Percentiles rank a stretch among this genome's conserved stretches.
These are phyloP conservation scores for Lithophane socia DNA, from an alignment of 2,888 invertebrate species.

Conservation along the genomic window DNA sequence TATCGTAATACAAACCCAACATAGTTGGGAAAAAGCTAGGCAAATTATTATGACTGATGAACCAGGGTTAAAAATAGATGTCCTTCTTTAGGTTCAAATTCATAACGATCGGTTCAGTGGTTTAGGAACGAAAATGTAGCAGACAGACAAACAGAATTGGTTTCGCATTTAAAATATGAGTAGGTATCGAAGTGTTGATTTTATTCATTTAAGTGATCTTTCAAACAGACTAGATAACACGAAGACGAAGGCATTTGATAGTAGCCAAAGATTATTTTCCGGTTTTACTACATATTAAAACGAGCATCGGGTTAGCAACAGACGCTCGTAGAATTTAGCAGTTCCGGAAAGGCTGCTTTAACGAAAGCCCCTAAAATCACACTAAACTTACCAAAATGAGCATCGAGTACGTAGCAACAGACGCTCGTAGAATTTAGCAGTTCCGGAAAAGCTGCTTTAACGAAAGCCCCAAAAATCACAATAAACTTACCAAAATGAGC, in stretches of 20 bases:
- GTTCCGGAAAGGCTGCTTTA: neutral
- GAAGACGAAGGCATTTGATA: neutral
- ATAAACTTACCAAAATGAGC: neutral
- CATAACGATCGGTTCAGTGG: too few species aligned
- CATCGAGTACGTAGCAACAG: too few species aligned
- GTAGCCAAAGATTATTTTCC: neutral
- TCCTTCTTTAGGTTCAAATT: neutral
- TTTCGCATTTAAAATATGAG: neutral
- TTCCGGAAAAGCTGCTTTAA: too few species aligned
- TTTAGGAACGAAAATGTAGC: neutral
- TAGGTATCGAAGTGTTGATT: neutral
- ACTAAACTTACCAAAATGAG: constrained; percentile 79
- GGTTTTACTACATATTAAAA: constrained; percentile 7
- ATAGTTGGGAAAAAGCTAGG: neutral
- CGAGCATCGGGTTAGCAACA: neutral
- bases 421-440: too few species aligned
- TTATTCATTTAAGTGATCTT: constrained; percentile 9
- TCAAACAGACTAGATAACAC: neutral
- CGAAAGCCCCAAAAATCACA: too few species aligned
- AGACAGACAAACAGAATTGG: neutral
- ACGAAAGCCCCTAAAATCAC: neutral
- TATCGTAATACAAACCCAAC: neutral
- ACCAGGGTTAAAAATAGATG: neutral
- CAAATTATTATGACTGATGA: neutral
- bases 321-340: neutral